Evolutionary conservation across 1,140 invertebrate species (phyloP), one percentile per base, ranked within the genome.

Genomic region (Ceratosolen fusciceps): DNA sequence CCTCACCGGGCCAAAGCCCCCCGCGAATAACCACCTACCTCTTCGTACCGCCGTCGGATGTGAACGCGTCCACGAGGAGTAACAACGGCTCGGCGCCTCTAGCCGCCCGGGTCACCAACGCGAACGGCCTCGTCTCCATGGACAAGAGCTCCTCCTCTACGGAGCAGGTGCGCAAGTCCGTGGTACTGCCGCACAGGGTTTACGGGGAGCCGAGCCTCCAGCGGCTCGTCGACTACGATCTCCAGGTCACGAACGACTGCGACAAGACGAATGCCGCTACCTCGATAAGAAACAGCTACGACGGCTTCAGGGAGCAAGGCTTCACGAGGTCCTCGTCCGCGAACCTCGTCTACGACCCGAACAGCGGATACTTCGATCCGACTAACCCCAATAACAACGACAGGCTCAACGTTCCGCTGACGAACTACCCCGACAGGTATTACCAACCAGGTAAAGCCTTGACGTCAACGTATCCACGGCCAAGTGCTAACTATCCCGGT

Each of bases 161-260:
- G 12, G 71, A 34, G 10, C 54, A 74, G 3, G 19, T 43, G 49
- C 58, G 29, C 12, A 75, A 65, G 34, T 24, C 58, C 12, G 3
- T 54, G 0, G 1, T 21, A 9, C 5, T 60, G 10, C 82, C 83
- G 24, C 80, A 77, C 0, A 74, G 60, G 21, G 79, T 34, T 58
- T 84, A 83, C 54, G 81, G 81, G 43, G 76, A 71, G 62, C 82
- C 83, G 10, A 75, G 79, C 0, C 52, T 75, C 19, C 43, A 34
- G n/a, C n/a, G n/a, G 5, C 47, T 76, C 29, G 65, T 77, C 7
- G 67, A 77, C n/a, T 77, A 77, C 9, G 75, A 77, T 31, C 21
- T 68, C 8, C 74, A 68, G 37, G 74, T 76, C 3, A 0, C 47
- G 5, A 70, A 39, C n/a, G 76, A 72, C 19, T 78, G 76, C 9